A percentile compares a stretch with the other conserved stretches of the same genome.
phyloP scores from a whole-genome alignment of 2,888 invertebrate species.

The Melanostoma mellinum region DNA sequence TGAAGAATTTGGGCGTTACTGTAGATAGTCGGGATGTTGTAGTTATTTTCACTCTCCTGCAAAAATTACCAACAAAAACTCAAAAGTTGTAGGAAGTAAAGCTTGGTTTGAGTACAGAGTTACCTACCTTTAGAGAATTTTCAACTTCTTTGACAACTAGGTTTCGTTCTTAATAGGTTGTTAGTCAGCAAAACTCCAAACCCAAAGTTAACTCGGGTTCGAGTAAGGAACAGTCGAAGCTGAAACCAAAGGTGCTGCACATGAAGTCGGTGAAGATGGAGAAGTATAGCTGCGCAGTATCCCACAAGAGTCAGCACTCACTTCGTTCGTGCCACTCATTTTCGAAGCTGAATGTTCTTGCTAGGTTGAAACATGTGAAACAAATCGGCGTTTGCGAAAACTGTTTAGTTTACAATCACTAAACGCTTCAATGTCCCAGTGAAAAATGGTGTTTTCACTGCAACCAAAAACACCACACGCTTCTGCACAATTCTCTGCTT shows the following conservation, averaged over 20 bases:
- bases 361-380: background rate
- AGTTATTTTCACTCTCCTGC: slow-evolving; percentile 4
- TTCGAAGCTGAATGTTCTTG: background rate
- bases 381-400: slow-evolving; percentile 23
- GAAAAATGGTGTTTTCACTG: slow-evolving; percentile 24
- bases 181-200: background rate
- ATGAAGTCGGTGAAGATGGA: background rate
- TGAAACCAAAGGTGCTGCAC: slow-evolving; percentile 4
- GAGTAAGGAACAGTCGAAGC: too few relatives aligned
- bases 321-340: background rate
- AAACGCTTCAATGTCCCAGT: slow-evolving; percentile 12
- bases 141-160: slow-evolving; percentile 16
- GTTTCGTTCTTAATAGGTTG: slow-evolving; percentile 22
- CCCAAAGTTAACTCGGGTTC: background rate
- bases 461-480: slow-evolving; percentile 25
- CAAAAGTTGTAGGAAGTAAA: slow-evolving; percentile 36
- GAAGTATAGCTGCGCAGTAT: slow-evolving; percentile 3
- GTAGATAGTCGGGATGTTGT: slow-evolving; percentile 8
- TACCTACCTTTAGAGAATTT: slow-evolving; percentile 12
- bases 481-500: background rate
- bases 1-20: slow-evolving; percentile 1
- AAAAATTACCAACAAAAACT: too few relatives aligned
- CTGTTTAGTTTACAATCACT: slow-evolving; percentile 9
- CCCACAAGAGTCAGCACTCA: slow-evolving; percentile 3
- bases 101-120: slow-evolving; percentile 7